phyloP scores from a whole-genome alignment of 2,797 vertebrate species.

The Danio aesculapii region DNA sequence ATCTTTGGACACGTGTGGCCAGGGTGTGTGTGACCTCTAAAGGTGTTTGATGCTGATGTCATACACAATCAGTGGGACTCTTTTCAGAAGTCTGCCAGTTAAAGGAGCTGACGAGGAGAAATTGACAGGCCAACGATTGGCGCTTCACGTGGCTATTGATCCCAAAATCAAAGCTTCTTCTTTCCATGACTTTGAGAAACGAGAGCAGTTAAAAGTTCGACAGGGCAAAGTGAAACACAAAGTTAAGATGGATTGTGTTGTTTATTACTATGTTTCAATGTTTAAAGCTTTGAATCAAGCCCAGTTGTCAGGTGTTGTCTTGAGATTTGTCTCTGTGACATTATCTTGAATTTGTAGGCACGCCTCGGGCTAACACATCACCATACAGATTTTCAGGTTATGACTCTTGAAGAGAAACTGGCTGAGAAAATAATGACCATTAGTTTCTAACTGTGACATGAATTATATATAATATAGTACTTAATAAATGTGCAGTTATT shows the following conservation, averaged over 20 bases:
- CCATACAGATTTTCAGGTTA: not conserved
- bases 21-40: constrained; percentile 19
- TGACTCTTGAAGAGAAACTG: too few species aligned
- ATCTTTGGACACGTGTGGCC: not conserved
- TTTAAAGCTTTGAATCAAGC: constrained; percentile 15
- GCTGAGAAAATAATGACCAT: not conserved
- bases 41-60: constrained; percentile 17
- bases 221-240: constrained; percentile 10
- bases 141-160: constrained; percentile 43
- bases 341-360: not conserved
- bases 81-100: constrained; percentile 7
- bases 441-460: not conserved
- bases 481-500: too few species aligned
- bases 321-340: constrained; percentile 1
- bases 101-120: constrained; percentile 35
- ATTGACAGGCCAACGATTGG: constrained; percentile 22
- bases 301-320: not conserved
- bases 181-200: constrained; percentile 49
- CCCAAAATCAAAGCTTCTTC: constrained; percentile 37
- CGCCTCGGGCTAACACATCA: not conserved
- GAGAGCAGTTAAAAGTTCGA: constrained; percentile 29
- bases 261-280: constrained; percentile 1
- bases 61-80: not conserved
- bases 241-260: constrained; percentile 32
- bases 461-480: not conserved